Percentiles rank a stretch among this genome's conserved stretches.
phyloP scores from a whole-genome alignment of 2,797 vertebrate species.

The Silurus lanzhouensis region DNA sequence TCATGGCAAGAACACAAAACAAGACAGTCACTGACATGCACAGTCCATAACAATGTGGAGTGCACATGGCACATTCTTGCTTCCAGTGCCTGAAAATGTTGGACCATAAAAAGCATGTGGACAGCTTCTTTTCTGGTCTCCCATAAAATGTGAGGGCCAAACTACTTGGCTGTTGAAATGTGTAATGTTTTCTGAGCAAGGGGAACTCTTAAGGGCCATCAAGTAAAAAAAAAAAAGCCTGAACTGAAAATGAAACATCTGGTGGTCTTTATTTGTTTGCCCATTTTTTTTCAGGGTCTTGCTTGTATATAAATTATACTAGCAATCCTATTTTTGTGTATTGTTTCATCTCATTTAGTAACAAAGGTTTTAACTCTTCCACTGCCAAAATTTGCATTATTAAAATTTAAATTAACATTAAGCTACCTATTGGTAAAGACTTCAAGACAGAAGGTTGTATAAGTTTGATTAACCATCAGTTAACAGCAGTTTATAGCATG shows the following conservation, averaged over 20 bases:
- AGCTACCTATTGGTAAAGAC: background rate
- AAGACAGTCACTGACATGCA: constrained; percentile 25
- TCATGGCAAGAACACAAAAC: constrained; percentile 33
- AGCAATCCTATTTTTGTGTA: background rate
- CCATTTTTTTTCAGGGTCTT: background rate
- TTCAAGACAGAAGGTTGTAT: background rate
- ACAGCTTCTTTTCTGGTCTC: constrained; percentile 1
- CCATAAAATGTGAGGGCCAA: background rate
- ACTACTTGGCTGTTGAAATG: background rate
- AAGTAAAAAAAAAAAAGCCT: background rate
- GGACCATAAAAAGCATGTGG: constrained; percentile 11
- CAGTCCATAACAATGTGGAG: background rate
- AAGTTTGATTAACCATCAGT: background rate
- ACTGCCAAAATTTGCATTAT: background rate
- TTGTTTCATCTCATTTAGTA: background rate
- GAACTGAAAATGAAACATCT: background rate
- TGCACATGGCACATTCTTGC: background rate
- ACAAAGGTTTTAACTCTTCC: background rate
- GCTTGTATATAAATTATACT: background rate
- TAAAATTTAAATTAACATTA: background rate
- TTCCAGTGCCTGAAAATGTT: constrained; percentile 1
- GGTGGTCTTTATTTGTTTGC: background rate
- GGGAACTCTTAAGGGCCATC: background rate
- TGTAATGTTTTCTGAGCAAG: background rate
- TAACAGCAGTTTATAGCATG: no score